Base-by-base conservation (phyloP, 37 sponge, comb jelly and placozoan genomes). In the Ephydatia muelleri region DNA sequence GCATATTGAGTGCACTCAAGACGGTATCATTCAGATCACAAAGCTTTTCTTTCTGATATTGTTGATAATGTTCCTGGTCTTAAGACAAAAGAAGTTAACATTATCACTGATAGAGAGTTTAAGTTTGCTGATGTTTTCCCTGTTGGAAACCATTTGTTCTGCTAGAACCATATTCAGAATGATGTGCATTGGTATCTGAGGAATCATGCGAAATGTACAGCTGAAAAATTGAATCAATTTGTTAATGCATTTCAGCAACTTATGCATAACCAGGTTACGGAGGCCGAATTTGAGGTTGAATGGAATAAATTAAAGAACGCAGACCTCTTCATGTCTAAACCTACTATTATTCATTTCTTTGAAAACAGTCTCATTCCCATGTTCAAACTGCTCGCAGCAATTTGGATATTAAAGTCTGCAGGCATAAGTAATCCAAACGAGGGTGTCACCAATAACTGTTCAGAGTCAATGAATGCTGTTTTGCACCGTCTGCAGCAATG, bases 391-490 rank as follows among this genome's bases (percentile, higher is more conserved):
- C 37, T 5, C 40, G 37, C 79, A 49, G 37, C 79, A 28, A 78
- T 78, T 28, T 78, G 79, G 79, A 39, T 49, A 28, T 49, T 37
- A 49, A 78, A 78, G 40, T 78, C 79, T 78, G 47, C 79, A 40
- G 79, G 8, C 16, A 48, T 78, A 26, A 37, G 29, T 40, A 49
- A 78, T 39, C 57, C 79, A 78, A 30, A 78, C 28, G 30, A 78
- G 35, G 43, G 79, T 40, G 30, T 38, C 79, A 78, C 79, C 22
- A 78, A 78, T 78, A 78, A 78, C 39, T 21, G 47, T 78, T 78
- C 79, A 78, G 79, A 78, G 40, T 78, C 79, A 38, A 49, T 78
- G 48, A 78, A 78, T 78, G 79, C 79, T 78, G n/a, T n/a, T n/a
- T n/a, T n/a, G n/a, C n/a, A n/a, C n/a, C n/a, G n/a, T n/a, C n/a